phyloP scores from a whole-genome alignment of 2,113 vertebrate genomes.

The Mustela lutreola region DNA sequence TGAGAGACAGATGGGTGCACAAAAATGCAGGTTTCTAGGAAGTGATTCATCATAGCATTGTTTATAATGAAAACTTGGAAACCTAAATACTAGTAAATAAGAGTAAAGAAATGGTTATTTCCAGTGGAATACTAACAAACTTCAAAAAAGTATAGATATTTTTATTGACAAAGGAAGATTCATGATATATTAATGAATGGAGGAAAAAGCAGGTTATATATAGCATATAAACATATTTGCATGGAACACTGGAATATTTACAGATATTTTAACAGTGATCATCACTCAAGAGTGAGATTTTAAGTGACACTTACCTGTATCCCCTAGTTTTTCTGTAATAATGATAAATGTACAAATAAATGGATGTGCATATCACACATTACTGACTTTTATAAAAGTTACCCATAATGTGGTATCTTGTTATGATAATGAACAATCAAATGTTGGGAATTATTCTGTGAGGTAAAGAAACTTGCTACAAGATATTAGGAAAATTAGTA shows the following conservation, averaged over 20 bases:
- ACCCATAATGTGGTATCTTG: background rate
- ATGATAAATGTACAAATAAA: background rate
- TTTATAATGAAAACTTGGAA: conserved; percentile 11
- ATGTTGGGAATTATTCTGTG: background rate
- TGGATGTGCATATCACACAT: background rate
- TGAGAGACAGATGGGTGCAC: background rate
- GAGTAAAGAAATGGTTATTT: background rate
- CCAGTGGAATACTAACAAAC: background rate
- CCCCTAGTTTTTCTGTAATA: background rate
- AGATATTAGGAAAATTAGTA: background rate
- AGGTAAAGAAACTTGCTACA: background rate
- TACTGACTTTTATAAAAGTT: conserved; percentile 13
- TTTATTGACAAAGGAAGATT: conserved; percentile 15
- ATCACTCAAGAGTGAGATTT: conserved; percentile 17
- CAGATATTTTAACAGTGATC: background rate
- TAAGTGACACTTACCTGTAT: background rate
- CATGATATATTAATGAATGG: background rate
- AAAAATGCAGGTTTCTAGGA: background rate
- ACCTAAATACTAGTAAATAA: background rate
- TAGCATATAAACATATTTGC: background rate
- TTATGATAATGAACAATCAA: conserved; percentile 22
- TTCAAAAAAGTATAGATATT: background rate
- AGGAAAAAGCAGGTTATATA: conserved; percentile 2
- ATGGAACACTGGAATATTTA: background rate
- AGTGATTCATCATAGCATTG: background rate